Percentiles rank a stretch among this genome's conserved stretches.
Evolutionary conservation across 2,888 invertebrate genomes (phyloP).

Genomic region (Choristoneura rosaceana): DNA sequence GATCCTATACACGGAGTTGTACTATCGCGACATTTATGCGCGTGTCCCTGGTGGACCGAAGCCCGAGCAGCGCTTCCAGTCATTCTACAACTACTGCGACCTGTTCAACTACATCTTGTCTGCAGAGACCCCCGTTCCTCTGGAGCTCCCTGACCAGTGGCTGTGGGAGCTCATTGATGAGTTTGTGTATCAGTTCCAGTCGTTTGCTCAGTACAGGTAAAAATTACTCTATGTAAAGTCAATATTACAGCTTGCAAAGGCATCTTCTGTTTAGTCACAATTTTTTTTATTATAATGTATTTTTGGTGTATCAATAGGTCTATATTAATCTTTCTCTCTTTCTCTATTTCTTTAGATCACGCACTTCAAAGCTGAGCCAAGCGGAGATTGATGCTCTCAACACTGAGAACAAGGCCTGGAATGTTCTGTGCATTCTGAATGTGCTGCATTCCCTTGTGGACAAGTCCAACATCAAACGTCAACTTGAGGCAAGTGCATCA

Average conservation of each 20-base stretch:
- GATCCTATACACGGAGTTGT: slow-evolving; percentile 98
- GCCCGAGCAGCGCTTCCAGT: slow-evolving; percentile 96
- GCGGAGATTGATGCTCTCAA: slow-evolving; percentile 92
- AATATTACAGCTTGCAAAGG: no score
- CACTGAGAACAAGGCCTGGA: slow-evolving; percentile 97
- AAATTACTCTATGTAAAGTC: background rate
- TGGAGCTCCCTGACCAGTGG: slow-evolving; percentile 99
- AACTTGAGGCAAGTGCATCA: slow-evolving; percentile 90
- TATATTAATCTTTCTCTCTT: no score
- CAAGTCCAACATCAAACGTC: slow-evolving; percentile 98
- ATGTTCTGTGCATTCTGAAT: slow-evolving; percentile 98
- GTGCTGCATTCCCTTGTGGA: slow-evolving; percentile 99
- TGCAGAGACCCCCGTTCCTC: slow-evolving; percentile 93
- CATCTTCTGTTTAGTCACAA: no score
- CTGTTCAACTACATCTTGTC: slow-evolving; percentile 98
- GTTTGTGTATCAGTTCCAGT: slow-evolving; percentile 99
- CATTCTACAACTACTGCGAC: slow-evolving; percentile 99
- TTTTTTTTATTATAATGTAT: no score
- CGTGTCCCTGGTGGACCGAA: slow-evolving; percentile 95
- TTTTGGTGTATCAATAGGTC: no score
- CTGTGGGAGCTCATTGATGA: slow-evolving; percentile 99
- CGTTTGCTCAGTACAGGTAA: slow-evolving; percentile 93
- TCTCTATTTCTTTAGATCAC: slow-evolving; percentile 69
- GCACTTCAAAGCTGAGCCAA: slow-evolving; percentile 90
- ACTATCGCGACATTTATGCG: slow-evolving; percentile 98